Evolutionary conservation across 2,888 invertebrate genomes (phyloP).

Genomic region (Drosophila subquinaria): DNA sequence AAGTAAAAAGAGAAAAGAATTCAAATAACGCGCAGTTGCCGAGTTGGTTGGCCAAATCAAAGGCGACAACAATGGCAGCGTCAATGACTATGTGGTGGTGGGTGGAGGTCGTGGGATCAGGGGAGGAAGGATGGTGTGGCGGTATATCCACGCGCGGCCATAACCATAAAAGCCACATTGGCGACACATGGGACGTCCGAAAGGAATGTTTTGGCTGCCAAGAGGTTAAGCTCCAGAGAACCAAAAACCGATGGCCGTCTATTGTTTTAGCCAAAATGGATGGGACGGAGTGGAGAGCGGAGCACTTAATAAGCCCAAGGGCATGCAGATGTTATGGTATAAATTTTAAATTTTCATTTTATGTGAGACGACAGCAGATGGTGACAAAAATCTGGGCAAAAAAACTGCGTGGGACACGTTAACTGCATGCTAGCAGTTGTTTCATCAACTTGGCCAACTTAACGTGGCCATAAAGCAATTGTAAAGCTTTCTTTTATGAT

Average conservation of each 20-base stretch:
- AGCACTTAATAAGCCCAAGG: slow-evolving; percentile 69
- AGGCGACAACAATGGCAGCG: slow-evolving; percentile 50
- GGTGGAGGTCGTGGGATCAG: neutral
- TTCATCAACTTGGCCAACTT: slow-evolving; percentile 36
- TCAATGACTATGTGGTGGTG: slow-evolving; percentile 26
- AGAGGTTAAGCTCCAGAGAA: slow-evolving; percentile 77
- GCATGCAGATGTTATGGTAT: slow-evolving; percentile 58
- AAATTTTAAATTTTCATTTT: slow-evolving; percentile 61
- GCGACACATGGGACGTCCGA: slow-evolving; percentile 74
- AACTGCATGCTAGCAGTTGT: slow-evolving; percentile 29
- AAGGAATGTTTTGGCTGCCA: slow-evolving; percentile 62
- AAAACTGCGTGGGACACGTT: slow-evolving; percentile 3
- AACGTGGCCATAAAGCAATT: slow-evolving; percentile 38
- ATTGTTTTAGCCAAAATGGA: slow-evolving; percentile 41
- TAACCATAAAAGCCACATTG: slow-evolving; percentile 79
- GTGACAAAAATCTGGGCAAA: slow-evolving; percentile 38
- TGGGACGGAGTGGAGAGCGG: slow-evolving; percentile 7
- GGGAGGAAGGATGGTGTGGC: slow-evolving; percentile 1
- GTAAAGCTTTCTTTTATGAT: slow-evolving; percentile 26
- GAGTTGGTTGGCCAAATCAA: slow-evolving; percentile 62
- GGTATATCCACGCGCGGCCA: slow-evolving; percentile 60
- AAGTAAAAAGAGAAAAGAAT: slow-evolving; percentile 43
- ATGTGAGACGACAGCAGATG: slow-evolving; percentile 38
- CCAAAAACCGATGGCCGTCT: slow-evolving; percentile 17
- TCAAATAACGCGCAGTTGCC: slow-evolving; percentile 63